Evolutionary conservation across 2,113 vertebrate species (phyloP).

Genomic region (Sturnira hondurensis): DNA sequence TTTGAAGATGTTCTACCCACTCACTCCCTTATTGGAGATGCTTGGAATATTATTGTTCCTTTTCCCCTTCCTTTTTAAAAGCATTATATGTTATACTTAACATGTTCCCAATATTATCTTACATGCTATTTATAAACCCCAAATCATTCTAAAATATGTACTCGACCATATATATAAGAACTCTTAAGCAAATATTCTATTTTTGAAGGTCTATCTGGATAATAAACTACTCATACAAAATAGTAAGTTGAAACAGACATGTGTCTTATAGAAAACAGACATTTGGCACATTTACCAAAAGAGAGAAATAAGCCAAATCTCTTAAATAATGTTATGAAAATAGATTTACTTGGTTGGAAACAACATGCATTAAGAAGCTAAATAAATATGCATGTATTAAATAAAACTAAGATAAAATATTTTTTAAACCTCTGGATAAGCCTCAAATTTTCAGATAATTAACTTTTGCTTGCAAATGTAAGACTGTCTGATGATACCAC

Average conservation of each 20-base stretch:
- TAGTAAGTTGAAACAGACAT: constrained; percentile 73
- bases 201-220: constrained; percentile 64
- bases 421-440: constrained; percentile 21
- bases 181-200: constrained; percentile 39
- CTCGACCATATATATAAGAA: constrained; percentile 8
- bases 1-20: not conserved
- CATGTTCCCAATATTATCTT: constrained; percentile 19
- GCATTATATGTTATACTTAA: not conserved
- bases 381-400: constrained; percentile 42
- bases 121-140: constrained; percentile 46
- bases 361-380: constrained; percentile 43
- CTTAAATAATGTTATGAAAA: constrained; percentile 73
- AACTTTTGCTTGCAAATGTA: not conserved
- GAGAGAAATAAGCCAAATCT: constrained; percentile 57
- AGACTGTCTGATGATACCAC: not conserved
- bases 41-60: not conserved
- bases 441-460: constrained; percentile 42
- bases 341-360: constrained; percentile 55
- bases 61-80: not conserved
- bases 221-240: constrained; percentile 69
- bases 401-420: not conserved
- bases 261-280: constrained; percentile 78
- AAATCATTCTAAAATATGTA: constrained; percentile 54
- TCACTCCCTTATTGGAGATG: not conserved
- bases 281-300: constrained; percentile 50